Evolutionary conservation across 2,113 vertebrate genomes (phyloP), one percentile per base, ranked within the genome.

Genomic region (Riparia riparia): DNA sequence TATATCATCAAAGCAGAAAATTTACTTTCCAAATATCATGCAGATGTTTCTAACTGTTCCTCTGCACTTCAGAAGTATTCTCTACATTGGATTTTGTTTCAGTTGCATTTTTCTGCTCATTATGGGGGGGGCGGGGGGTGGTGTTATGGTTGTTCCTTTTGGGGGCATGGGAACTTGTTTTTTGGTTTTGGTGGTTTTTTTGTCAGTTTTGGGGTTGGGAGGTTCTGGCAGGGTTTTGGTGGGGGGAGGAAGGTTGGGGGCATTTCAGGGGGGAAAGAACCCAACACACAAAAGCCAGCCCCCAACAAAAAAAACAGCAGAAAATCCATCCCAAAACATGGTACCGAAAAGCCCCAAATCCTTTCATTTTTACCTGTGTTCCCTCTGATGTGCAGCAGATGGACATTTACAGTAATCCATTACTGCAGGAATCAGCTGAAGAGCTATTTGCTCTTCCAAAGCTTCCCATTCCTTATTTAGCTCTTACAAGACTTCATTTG

Each of bases 401-500:
- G 76, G 95, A 93, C 74, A 63, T 93, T 93, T 93, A 89, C 66
- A 93, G 91, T 89, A 97, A 97, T 95, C 83, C 92, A 95, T 95
- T 97, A 91, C 92, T 95, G 93, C 78, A 96, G 92, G 57, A 96
- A 95, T 66, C 95, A 97, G 80, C 84, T 80, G 89, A 96, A 95
- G 86, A 94, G 95, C 97, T 96, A 74, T 96, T 95, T 95, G 76
- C 82, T 96, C 34, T 90, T 95, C 91, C 96, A 90, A 95, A 97
- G 96, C 28, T 85, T 95, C 95, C 82, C 84, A 86, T 89, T 94
- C 96, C 95, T 96, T 97, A 91, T 90, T 97, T 95, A 97, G 95
- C 71, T 95, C 93, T 95, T 96, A 71, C 82, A 96, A 94, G 92
- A 81, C 95, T 97, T 97, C 95, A 97, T 97, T 96, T 97, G 95